Conservation (phyloP, 2,113 vertebrate genomes). For the Ovis canadensis region DNA sequence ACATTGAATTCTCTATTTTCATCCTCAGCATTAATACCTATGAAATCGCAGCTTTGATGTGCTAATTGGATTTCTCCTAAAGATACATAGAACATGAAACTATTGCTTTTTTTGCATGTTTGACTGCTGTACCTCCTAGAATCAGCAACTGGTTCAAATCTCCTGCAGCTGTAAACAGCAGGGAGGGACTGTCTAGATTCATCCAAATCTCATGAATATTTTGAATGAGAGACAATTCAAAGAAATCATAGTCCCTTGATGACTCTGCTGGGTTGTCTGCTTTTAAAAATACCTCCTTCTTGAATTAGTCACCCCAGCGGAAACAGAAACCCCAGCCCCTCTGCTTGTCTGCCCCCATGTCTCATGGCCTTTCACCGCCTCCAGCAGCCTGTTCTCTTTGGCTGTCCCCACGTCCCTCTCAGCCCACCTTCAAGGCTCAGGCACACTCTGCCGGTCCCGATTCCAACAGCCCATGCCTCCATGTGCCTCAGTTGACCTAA, state of each 20-base stretch:
- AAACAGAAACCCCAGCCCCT: not conserved
- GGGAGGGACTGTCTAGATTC: rapidly evolving
- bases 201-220: not conserved
- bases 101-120: not conserved
- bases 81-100: not conserved
- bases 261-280: not conserved
- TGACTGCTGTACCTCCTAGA: not conserved
- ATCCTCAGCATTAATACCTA: not conserved
- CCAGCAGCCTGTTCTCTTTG: rapidly evolving
- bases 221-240: not conserved
- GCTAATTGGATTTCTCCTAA: not conserved
- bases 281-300: not conserved
- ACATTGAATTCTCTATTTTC: not conserved
- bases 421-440: not conserved
- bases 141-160: not conserved
- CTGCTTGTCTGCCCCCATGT: rapidly evolving
- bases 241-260: not conserved
- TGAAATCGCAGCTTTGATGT: not conserved
- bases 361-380: rapidly evolving
- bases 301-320: not conserved
- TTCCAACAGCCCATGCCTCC: not conserved
- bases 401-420: not conserved
- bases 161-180: not conserved
- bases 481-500: not conserved
- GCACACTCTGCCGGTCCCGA: not conserved